Conservation (phyloP, 2,113 vertebrate genomes). For the Xiphophorus hellerii region DNA sequence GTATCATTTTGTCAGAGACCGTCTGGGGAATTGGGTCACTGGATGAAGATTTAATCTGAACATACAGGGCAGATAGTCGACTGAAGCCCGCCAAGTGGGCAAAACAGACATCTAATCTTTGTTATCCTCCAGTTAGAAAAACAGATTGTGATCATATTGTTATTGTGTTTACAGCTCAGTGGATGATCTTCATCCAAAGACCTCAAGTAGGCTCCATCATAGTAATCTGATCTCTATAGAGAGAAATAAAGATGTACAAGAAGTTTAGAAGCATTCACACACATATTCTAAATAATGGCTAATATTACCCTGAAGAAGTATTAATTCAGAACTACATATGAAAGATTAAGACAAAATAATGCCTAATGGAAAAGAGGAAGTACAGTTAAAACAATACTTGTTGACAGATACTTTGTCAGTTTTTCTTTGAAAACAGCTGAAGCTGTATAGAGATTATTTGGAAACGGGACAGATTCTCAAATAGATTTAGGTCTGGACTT, state of each 20-base stretch:
- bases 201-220: slow-evolving; percentile 47
- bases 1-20: slow-evolving; percentile 59
- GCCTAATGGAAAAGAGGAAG: too few species aligned
- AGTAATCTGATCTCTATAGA: slow-evolving; percentile 42
- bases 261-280: slow-evolving; percentile 12
- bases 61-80: slow-evolving; percentile 53
- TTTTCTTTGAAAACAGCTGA: too few species aligned
- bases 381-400: too few species aligned
- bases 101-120: slow-evolving; percentile 61
- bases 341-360: too few species aligned
- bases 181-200: slow-evolving; percentile 41
- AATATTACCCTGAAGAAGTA: neutral
- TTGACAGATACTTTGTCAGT: too few species aligned
- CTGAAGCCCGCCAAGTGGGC: slow-evolving; percentile 47
- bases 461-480: neutral
- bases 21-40: slow-evolving; percentile 69
- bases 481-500: neutral
- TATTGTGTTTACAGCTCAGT: slow-evolving; percentile 52
- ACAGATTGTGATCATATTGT: slow-evolving; percentile 57
- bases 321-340: neutral
- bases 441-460: too few species aligned
- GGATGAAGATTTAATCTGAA: slow-evolving; percentile 60
- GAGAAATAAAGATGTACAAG: slow-evolving; percentile 15
- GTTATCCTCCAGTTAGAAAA: slow-evolving; percentile 36
- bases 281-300: neutral